Evolutionary conservation across 2,797 vertebrate genomes (phyloP).

Genomic region (Poeciliopsis paucimaculata): DNA sequence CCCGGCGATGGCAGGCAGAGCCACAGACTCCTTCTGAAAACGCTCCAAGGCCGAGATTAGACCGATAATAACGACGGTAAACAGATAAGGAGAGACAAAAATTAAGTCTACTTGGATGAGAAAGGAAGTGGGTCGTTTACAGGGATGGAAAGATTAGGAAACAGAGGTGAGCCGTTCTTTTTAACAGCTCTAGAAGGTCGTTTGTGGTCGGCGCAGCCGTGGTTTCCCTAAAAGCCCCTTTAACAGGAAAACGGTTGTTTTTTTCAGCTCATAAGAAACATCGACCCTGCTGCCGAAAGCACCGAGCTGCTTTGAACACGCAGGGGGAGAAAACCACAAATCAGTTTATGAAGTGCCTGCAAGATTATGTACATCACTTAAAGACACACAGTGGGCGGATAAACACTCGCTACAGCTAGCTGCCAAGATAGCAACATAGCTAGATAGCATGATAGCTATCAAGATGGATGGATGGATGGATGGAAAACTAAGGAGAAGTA

Average conservation of each 20-base stretch:
- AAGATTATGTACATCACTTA: constrained; percentile 46
- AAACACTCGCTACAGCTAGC: not conserved
- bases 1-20: constrained; percentile 7
- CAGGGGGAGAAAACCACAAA: constrained; percentile 70
- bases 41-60: constrained; percentile 14
- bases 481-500: not conserved
- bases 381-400: constrained; percentile 52
- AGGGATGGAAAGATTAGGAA: constrained; percentile 54
- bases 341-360: constrained; percentile 81
- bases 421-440: not conserved
- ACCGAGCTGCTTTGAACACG: constrained; percentile 75
- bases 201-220: constrained; percentile 73
- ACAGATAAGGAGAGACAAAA: constrained; percentile 25
- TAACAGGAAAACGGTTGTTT: constrained; percentile 68
- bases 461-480: not conserved
- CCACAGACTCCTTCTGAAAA: constrained; percentile 15
- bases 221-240: constrained; percentile 68
- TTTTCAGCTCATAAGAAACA: constrained; percentile 71
- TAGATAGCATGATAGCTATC: not conserved
- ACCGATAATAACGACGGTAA: constrained; percentile 11
- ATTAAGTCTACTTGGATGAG: constrained; percentile 49
- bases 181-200: constrained; percentile 69
- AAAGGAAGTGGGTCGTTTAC: constrained; percentile 63
- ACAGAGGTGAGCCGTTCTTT: constrained; percentile 62
- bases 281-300: constrained; percentile 66